phyloP scores from a whole-genome alignment of 1,140 invertebrate genomes.

The Rhynchophorus ferrugineus region DNA sequence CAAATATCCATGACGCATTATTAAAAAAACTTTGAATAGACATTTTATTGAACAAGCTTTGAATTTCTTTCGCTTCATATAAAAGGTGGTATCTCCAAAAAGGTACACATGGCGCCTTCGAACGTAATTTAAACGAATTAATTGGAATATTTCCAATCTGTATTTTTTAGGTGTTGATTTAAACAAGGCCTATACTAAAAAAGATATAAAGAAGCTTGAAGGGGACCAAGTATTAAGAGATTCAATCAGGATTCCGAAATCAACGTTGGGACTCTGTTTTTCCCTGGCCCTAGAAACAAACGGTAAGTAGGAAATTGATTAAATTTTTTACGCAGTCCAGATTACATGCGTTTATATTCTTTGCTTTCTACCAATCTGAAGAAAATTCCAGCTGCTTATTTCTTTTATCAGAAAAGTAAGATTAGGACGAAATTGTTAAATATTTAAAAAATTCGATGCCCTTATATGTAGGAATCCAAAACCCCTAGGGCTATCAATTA shows the following conservation, averaged over 20 bases:
- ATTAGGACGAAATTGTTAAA: conserved; percentile 11
- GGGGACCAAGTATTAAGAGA: conserved; percentile 61
- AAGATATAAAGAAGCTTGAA: conserved; percentile 55
- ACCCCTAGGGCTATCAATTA: no score
- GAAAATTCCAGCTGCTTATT: conserved; percentile 6
- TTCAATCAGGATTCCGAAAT: conserved; percentile 67
- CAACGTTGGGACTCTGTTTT: conserved; percentile 67
- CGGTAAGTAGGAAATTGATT: conserved; percentile 46
- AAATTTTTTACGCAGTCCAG: conserved; percentile 20
- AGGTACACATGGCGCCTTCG: no score
- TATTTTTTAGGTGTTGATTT: conserved; percentile 58
- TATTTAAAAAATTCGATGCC: no score
- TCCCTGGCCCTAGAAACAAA: conserved; percentile 76
- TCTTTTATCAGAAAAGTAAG: conserved; percentile 1
- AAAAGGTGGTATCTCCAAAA: no score
- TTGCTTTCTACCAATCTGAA: conserved; percentile 4
- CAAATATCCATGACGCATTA: no score
- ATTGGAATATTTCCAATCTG: neutral
- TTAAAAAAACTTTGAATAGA: no score
- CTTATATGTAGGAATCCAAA: no score
- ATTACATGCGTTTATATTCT: conserved; percentile 20
- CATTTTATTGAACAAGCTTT: no score
- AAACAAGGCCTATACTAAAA: conserved; percentile 65
- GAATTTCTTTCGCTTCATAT: no score
- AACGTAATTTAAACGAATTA: no score